Evolutionary conservation across 2,797 vertebrate genomes (phyloP), one percentile per base, ranked within the genome.

Genomic region (Chlorospingus semifuscus): DNA sequence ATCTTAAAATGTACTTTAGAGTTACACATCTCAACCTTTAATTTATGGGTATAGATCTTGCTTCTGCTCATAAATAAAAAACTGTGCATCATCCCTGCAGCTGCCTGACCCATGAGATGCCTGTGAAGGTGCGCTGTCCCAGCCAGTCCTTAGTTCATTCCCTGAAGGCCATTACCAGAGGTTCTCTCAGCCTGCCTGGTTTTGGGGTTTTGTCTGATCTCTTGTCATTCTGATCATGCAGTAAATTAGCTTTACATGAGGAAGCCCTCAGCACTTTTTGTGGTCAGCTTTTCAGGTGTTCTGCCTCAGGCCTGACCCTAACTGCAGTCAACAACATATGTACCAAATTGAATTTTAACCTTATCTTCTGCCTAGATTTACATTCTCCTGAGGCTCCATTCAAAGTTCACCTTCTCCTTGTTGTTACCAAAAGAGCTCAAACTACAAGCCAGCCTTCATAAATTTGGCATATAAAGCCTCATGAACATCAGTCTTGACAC

Each of bases 1-100:
- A 91, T 80, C 36, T 94, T 96, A 96, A 96, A 97, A 91, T 61
- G 53, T 91, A 68, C 94, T 90, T 85, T 88, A 72, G 79, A 82
- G 64, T 81, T 93, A 81, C 56, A 13, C 7, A 10, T 82, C 85
- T 60, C 18, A 8, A 26, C 23, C 50, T 4, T 30, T 91, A 71
- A 95, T 92, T 63, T 87, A 83, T 57, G 63, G 66, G 13, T 76
- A 63, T 72, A 81, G 79, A 89, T 89, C 47, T 90, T 92, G 10
- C 36, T 96, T 91, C 69, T 94, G 66, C 83, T 92, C 90, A 79
- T 71, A 49, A 92, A 74, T 80, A 90, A 77, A 44, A 77, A 65
- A 39, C 52, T 37, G 68, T 70, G 47, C 53, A 42, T 57, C 5
- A 23, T 91, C 56, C 63, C 29, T 53, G 8, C 21, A 55, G 75